Evolutionary conservation across 2,113 vertebrate genomes (phyloP).

Genomic region (Aphyosemion australe): DNA sequence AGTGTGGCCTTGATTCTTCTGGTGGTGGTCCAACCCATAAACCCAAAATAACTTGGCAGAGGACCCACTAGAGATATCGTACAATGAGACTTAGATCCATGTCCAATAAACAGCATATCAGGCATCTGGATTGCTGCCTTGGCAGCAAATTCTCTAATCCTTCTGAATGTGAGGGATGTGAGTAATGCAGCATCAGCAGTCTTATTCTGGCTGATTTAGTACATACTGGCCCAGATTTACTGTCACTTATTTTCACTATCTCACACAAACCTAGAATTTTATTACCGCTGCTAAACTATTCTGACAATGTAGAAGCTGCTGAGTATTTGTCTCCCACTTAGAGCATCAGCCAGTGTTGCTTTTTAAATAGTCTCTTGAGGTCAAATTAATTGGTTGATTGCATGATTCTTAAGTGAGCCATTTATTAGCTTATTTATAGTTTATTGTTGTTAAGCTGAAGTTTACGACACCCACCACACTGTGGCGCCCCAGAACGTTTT

Average conservation of each 20-base stretch:
- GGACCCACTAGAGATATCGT: too few relatives aligned
- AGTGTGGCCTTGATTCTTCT: too few relatives aligned
- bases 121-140: conserved; percentile 34
- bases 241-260: conserved; percentile 25
- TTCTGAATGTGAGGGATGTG: conserved; percentile 4
- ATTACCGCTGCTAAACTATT: not conserved
- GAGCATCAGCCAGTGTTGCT: too few relatives aligned
- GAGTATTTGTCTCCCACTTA: not conserved
- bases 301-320: not conserved
- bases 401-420: too few relatives aligned
- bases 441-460: too few relatives aligned
- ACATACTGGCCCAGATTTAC: conserved; percentile 50
- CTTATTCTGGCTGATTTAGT: conserved; percentile 44
- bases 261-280: not conserved
- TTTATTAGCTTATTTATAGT: too few relatives aligned
- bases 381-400: too few relatives aligned
- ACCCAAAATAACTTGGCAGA: too few relatives aligned
- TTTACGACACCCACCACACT: too few relatives aligned
- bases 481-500: too few relatives aligned
- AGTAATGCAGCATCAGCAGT: conserved; percentile 56
- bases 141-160: conserved; percentile 49
- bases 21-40: too few relatives aligned
- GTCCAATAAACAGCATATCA: conserved; percentile 9
- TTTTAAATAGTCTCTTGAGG: too few relatives aligned
- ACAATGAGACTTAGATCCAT: not conserved